Base-by-base conservation (phyloP, 2,888 invertebrate genomes). In the Spodoptera picta region DNA sequence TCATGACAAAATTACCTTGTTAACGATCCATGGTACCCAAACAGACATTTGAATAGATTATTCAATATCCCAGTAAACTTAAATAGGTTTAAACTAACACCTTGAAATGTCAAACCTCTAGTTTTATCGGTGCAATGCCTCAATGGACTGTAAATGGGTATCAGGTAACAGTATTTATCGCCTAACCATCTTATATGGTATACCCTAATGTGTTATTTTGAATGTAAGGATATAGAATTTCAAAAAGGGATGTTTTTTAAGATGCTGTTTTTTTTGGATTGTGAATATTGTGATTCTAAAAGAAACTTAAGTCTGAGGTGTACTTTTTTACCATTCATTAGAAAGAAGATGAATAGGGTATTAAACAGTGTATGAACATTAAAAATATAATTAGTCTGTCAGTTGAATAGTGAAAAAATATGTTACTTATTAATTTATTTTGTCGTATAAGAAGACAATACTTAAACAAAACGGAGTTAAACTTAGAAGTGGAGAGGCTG, bases 31-130 rank as follows among this genome's bases (percentile, higher is more conserved):
- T 23, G 19, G 41, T 46, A 4, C 42, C 14, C n/a, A 7, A 9
- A 70, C 51, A 62, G 85, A 88, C 88, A 69, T 70, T 69, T 87
- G 85, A 89, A 90, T 89, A 68, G 86, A 69, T 75, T 79, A 82
- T 86, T 84, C 50, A 81, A 81, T 77, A 77, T 75, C 66, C 69
- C 76, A 71, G 75, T 79, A 72, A 75, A 71, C 68, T 60, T 63
- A 47, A 72, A 71, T 65, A 65, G 65, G 65, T 74, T 75, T 73
- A 80, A 74, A 77, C 82, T 83, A 85, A 85, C 87, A 87, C 87
- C 85, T 84, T 64, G 68, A 78, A 77, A 69, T 72, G 63, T 65
- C 72, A 68, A 7, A 63, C n/a, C 51, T 71, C 74, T 75, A 76
- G 81, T 79, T 79, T 78, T 77, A 79, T 65, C 24, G 51, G 27